Evolutionary conservation across 2,113 vertebrate species (phyloP).

Genomic region (Triplophysa dalaica): DNA sequence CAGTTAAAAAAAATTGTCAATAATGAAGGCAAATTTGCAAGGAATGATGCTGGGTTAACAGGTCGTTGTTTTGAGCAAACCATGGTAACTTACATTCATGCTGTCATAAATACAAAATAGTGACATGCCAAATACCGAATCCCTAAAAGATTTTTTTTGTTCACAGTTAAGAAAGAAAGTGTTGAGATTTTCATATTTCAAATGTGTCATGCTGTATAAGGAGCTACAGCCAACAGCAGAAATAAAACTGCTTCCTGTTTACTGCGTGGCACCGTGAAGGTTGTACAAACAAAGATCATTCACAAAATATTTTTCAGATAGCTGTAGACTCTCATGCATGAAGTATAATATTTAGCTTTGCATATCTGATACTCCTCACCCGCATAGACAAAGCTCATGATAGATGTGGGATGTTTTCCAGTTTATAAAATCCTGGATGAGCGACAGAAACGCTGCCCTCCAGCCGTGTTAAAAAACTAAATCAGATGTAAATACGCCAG

Average conservation of each 20-base stretch:
- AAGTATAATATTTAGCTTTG: conserved; percentile 14
- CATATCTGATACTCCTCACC: conserved; percentile 23
- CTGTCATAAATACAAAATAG: background rate
- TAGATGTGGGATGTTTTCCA: conserved; percentile 21
- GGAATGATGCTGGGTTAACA: background rate
- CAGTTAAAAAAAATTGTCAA: background rate
- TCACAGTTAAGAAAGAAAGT: too few species aligned
- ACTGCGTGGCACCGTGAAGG: background rate
- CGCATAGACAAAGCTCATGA: conserved; percentile 18
- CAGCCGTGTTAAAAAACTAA: conserved; percentile 3
- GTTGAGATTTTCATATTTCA: too few species aligned
- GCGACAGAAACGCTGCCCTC: conserved; percentile 28
- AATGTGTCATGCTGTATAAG: too few species aligned
- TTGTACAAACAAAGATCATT: background rate
- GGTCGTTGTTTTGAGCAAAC: too few species aligned
- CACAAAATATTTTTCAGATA: background rate
- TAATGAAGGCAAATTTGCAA: background rate
- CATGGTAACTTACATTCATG: background rate
- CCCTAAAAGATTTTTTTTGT: too few species aligned
- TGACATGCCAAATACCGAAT: background rate
- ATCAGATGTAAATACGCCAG: conserved; percentile 37
- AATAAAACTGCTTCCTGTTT: background rate
- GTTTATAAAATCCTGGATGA: conserved; percentile 12
- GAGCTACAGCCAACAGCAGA: background rate
- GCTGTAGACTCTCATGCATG: background rate